Evolutionary conservation across 1,140 invertebrate species (phyloP), one percentile per base, ranked within the genome.

Genomic region (Parasteatoda tepidariorum): DNA sequence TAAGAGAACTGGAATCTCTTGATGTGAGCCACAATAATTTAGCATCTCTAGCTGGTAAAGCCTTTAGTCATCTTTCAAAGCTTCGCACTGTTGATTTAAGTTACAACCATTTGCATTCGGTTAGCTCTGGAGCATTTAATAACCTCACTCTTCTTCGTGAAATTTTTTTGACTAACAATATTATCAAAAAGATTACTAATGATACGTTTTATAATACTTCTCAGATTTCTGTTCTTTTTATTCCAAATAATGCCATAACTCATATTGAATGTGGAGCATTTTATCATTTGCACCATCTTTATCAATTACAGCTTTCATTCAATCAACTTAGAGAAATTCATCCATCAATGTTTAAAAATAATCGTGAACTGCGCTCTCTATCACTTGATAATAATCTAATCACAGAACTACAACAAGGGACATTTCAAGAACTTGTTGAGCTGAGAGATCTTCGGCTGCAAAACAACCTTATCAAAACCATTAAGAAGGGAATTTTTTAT

Each of bases 361-460:
- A 94, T 87, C 90, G 90, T 59, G 93, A 93, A 86, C 90, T 97
- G 15, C 93, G 93, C 6, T 94, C 94, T 4, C 89, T 99, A 48
- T 97, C 95, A 85, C 89, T 98, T 86, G 96, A 98, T 90, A 94
- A 95, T 85, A 99, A 98, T 90, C 92, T 93, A 88, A 94, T 99
- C 57, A 91, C 91, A 5, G 93, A 94, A 86, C 89, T 99, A 68
- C 92, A 94, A 86, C 92, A 93, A 9, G 93, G 93, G 28, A 93
- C 94, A 84, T 97, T 97, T 88, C 89, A 92, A 82, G 93, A 93
- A 87, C 90, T 94, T 71, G 90, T 92, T 55, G 84, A 93, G 84
- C 88, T 97, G 54, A 91, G 93, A 66, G 95, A 97, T 90, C 92
- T 97, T n/a, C 91, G 95, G 55, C 89, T 97, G 41, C 95, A 97